These are phyloP conservation scores for Dasysyrphus tricinctus DNA, from an alignment of 2,888 invertebrate genomes.

Conservation along the genomic window DNA sequence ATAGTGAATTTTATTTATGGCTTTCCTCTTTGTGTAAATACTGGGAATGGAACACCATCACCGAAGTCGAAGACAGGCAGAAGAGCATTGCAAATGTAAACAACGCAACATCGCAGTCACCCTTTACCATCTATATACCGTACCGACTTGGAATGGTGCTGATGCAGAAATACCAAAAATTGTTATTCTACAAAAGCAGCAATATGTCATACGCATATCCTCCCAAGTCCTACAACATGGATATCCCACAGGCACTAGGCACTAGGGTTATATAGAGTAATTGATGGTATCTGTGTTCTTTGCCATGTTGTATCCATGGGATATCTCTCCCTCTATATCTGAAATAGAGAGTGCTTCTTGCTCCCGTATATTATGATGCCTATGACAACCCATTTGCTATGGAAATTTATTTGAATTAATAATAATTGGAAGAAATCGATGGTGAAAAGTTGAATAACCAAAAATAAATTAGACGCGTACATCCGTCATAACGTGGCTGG, in stretches of 20 bases:
- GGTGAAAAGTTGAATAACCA: constrained; percentile 13
- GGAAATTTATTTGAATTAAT: constrained; percentile 74
- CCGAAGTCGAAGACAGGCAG: constrained; percentile 12
- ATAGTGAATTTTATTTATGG: constrained; percentile 34
- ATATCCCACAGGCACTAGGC: neutral
- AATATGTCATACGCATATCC: constrained; percentile 67
- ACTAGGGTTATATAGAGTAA: constrained; percentile 42
- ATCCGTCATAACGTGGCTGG: constrained; percentile 41
- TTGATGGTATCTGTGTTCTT: constrained; percentile 55
- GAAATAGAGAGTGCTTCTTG: constrained; percentile 5
- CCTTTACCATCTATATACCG: no score
- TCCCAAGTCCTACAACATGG: constrained; percentile 29
- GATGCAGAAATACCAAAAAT: constrained; percentile 27
- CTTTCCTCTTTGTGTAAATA: constrained; percentile 3
- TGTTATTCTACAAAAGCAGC: constrained; percentile 46
- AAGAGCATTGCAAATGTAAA: constrained; percentile 34
- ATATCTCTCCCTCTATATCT: neutral
- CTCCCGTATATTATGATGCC: neutral
- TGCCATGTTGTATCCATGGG: constrained; percentile 26
- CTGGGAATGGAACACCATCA: neutral
- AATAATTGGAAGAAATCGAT: constrained; percentile 55
- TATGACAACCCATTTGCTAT: constrained; percentile 54
- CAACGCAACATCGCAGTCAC: neutral
- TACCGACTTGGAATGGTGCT: neutral
- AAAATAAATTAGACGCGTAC: neutral